Evolutionary conservation across 2,113 vertebrate species (phyloP).

Genomic region (Coryphaenoides rupestris): DNA sequence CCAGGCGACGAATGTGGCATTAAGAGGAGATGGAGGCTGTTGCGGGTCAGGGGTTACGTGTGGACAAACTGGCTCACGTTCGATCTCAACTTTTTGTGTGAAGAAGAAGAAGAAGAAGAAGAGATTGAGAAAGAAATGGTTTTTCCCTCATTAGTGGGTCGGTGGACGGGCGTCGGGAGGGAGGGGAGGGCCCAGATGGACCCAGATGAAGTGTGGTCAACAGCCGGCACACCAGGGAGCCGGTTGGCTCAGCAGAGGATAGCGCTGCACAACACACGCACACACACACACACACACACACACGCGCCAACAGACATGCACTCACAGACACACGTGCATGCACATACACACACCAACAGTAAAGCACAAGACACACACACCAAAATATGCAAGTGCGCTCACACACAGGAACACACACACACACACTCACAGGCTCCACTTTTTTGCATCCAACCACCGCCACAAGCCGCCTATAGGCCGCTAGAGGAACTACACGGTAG

Average conservation of each 20-base stretch:
- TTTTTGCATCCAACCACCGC: too few relatives aligned
- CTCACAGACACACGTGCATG: not conserved
- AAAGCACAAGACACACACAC: not conserved
- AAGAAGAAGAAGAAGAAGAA: too few relatives aligned
- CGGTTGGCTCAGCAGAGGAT: slow-evolving; percentile 61
- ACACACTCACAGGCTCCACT: not conserved
- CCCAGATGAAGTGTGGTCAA: slow-evolving; percentile 11
- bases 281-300: slow-evolving; percentile 4
- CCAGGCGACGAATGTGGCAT: too few relatives aligned
- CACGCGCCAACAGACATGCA: not conserved
- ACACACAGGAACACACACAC: not conserved
- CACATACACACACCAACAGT: not conserved
- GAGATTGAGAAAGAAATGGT: slow-evolving; percentile 13
- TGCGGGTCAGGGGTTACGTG: too few relatives aligned
- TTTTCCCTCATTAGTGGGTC: too few relatives aligned
- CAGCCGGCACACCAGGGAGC: slow-evolving; percentile 57
- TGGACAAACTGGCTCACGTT: too few relatives aligned
- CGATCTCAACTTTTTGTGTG: too few relatives aligned
- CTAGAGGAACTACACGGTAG: too few relatives aligned
- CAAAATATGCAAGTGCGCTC: slow-evolving; percentile 3
- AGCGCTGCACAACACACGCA: slow-evolving; percentile 41
- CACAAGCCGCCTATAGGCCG: too few relatives aligned
- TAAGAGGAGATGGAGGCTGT: too few relatives aligned
- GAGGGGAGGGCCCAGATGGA: too few relatives aligned
- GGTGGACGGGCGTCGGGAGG: too few relatives aligned